phyloP scores from a whole-genome alignment of 35 echinoderm and acorn worm species.

The Chiridota heheva region DNA sequence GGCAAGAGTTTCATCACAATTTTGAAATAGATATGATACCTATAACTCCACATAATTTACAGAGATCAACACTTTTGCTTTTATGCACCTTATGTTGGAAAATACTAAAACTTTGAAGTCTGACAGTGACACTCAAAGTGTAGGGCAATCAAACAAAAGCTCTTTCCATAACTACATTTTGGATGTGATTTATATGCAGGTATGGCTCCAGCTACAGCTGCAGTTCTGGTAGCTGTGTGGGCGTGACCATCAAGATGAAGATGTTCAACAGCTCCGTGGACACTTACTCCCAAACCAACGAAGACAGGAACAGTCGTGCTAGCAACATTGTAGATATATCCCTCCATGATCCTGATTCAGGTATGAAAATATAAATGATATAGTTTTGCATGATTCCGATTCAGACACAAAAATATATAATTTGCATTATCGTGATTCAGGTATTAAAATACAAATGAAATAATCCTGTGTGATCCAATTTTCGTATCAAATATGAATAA shows the following conservation, averaged over 20 bases:
- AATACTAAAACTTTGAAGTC: too few relatives aligned
- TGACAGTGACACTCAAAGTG: too few relatives aligned
- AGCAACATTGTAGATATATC: conserved; percentile 57
- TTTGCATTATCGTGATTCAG: neutral
- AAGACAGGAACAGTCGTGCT: conserved; percentile 51
- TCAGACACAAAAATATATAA: neutral
- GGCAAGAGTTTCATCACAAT: too few relatives aligned
- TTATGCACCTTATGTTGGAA: too few relatives aligned
- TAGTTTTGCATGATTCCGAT: neutral
- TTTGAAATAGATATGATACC: too few relatives aligned
- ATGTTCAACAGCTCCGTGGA: conserved; percentile 47
- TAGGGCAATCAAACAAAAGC: too few relatives aligned
- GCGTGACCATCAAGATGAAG: conserved; percentile 57
- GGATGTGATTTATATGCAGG: conserved; percentile 40
- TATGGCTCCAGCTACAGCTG: conserved; percentile 61
- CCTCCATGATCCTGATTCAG: conserved; percentile 64
- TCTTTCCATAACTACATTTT: too few relatives aligned
- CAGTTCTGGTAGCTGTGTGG: conserved; percentile 58
- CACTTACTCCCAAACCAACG: conserved; percentile 42
- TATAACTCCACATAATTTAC: too few relatives aligned
- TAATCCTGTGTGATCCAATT: neutral
- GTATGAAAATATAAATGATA: conserved; percentile 34
- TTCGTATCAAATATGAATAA: neutral
- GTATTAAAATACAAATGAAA: neutral
- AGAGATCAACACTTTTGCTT: too few relatives aligned